Conservation (phyloP, 2,797 vertebrate species). For the Petrocephalus schoutedeni region DNA sequence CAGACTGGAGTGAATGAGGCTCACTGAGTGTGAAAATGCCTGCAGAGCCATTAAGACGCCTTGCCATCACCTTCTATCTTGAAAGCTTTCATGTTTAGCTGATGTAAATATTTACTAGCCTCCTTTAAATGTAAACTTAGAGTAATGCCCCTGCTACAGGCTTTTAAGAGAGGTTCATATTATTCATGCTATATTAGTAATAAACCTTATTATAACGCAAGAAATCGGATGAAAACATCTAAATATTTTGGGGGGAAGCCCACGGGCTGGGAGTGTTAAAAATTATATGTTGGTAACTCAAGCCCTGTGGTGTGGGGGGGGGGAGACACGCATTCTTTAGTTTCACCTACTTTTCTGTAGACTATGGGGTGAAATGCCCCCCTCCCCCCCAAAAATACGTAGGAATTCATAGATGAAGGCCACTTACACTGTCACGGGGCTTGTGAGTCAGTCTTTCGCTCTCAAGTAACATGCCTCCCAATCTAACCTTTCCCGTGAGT, state of each 20-base stretch:
- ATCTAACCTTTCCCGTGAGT: neutral
- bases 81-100: neutral
- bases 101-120: neutral
- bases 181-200: neutral
- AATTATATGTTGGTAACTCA: neutral
- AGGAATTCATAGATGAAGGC: neutral
- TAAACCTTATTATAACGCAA: neutral
- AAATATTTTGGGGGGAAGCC: neutral
- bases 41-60: neutral
- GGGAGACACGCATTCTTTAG: neutral
- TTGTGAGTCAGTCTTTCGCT: neutral
- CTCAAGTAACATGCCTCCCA: neutral
- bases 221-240: neutral
- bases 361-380: neutral
- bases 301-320: neutral
- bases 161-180: neutral
- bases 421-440: neutral
- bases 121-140: neutral
- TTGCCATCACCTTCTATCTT: neutral
- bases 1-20: neutral
- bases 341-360: neutral
- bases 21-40: neutral
- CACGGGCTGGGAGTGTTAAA: neutral
- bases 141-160: neutral
- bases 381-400: neutral